Conservation (phyloP, 2,797 vertebrate genomes). For the Hafferia zeledoni region DNA sequence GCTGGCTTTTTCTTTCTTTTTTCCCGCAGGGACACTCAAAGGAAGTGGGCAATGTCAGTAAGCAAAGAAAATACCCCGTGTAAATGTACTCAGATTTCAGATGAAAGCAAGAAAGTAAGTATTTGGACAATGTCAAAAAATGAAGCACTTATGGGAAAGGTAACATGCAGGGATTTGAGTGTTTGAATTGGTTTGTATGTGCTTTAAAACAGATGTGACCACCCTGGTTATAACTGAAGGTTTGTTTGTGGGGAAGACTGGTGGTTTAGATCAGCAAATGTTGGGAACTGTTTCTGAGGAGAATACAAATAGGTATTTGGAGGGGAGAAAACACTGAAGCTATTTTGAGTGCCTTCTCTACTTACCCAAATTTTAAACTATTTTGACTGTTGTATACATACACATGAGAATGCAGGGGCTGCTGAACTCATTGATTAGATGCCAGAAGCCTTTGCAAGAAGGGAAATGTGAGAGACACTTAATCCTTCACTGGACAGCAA, state of each 20-base stretch:
- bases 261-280: background rate
- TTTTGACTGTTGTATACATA: background rate
- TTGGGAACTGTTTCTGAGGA: background rate
- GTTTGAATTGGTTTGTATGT: background rate
- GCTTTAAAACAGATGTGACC: background rate
- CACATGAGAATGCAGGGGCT: background rate
- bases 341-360: background rate
- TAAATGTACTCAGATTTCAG: background rate
- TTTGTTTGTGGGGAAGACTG: background rate
- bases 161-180: background rate
- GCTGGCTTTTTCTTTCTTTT: background rate
- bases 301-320: background rate
- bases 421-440: background rate
- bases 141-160: background rate
- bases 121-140: background rate
- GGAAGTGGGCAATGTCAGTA: background rate
- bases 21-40: background rate
- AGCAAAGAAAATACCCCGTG: background rate
- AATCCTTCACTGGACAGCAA: background rate
- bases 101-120: background rate
- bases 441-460: background rate
- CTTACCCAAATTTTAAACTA: background rate
- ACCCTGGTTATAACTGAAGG: background rate
- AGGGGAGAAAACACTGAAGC: background rate
- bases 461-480: background rate